Conservation (phyloP, 2,113 vertebrate species). For the Lynx canadensis region DNA sequence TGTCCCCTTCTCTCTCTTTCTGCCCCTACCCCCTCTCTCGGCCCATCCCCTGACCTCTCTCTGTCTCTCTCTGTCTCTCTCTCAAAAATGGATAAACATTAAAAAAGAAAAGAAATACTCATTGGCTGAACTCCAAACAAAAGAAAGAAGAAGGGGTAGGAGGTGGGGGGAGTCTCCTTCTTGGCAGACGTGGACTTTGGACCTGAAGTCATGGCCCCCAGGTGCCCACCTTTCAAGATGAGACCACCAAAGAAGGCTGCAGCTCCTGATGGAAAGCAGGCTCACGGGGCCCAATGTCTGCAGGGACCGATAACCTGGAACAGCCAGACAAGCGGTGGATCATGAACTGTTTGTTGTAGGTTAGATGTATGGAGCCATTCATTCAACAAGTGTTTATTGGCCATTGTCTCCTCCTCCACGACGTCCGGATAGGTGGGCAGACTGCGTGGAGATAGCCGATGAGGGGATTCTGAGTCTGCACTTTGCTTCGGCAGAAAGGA, state of each 20-base stretch:
- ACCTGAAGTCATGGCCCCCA: not conserved
- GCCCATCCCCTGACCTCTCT: no score
- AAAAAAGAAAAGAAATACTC: no score
- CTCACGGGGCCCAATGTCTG: not conserved
- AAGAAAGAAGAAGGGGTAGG: not conserved
- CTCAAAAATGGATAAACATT: no score
- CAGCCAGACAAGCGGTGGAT: not conserved
- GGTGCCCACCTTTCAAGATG: not conserved
- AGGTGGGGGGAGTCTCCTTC: not conserved
- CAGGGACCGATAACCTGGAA: not conserved
- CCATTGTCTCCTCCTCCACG: not conserved
- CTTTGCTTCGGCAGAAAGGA: slow-evolving; percentile 9
- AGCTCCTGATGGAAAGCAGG: not conserved
- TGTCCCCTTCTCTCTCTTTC: no score
- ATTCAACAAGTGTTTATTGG: not conserved
- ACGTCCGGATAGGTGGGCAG: not conserved
- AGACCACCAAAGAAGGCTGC: not conserved
- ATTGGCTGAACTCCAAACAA: not conserved
- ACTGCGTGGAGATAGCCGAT: not conserved
- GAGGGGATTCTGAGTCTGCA: not conserved
- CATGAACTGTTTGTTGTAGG: not conserved
- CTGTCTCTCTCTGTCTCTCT: no score
- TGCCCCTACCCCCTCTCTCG: no score
- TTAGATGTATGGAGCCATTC: not conserved
- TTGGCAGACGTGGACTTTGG: not conserved